phyloP scores from a whole-genome alignment of 2,113 vertebrate species.

The Malurus elegans region DNA sequence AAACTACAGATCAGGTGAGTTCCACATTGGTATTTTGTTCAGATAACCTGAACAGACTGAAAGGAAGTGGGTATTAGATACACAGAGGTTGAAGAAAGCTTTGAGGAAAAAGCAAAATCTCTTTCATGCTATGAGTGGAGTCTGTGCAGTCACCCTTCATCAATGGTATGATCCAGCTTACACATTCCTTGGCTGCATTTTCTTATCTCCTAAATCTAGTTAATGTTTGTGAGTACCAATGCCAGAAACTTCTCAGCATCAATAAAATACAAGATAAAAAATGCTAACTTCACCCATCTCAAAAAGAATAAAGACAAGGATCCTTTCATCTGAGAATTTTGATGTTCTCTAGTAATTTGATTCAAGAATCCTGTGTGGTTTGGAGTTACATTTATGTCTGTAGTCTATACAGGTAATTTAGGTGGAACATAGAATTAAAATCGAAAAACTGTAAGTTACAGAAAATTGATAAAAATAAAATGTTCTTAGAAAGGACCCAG shows the following conservation, averaged over 20 bases:
- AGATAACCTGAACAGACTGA: not conserved
- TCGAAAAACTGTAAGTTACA: not conserved
- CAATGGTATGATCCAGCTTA: not conserved
- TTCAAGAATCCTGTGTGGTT: not conserved
- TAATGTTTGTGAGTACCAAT: not conserved
- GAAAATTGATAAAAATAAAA: not conserved
- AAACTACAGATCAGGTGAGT: not conserved
- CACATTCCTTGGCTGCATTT: not conserved
- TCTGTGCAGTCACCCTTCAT: not conserved
- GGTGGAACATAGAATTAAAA: not conserved
- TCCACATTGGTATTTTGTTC: not conserved
- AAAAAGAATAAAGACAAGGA: not conserved
- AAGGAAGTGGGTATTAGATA: not conserved
- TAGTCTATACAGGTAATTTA: not conserved
- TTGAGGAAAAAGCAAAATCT: not conserved
- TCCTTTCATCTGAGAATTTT: not conserved
- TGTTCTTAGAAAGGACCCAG: not conserved
- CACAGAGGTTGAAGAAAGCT: not conserved
- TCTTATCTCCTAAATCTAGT: not conserved
- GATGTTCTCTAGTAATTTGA: not conserved
- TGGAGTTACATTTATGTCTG: not conserved
- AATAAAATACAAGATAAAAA: not conserved
- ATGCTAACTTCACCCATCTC: not conserved
- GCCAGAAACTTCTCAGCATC: not conserved
- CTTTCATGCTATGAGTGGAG: not conserved